phyloP scores from a whole-genome alignment of 2,888 invertebrate genomes.

The Serripes groenlandicus region DNA sequence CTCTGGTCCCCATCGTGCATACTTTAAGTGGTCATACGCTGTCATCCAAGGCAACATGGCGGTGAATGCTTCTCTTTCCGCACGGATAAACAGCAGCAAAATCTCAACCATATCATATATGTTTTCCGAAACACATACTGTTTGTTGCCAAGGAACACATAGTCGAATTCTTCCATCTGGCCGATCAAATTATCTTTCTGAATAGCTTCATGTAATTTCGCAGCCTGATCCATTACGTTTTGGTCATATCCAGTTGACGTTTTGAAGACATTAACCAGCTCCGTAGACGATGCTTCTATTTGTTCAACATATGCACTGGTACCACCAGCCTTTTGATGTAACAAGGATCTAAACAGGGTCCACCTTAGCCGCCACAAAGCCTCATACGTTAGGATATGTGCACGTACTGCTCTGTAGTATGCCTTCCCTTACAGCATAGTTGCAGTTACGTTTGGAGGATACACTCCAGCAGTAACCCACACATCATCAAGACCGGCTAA shows the following conservation, averaged over 20 bases:
- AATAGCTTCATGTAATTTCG: neutral
- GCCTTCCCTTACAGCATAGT: constrained; percentile 31
- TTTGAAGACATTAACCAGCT: neutral
- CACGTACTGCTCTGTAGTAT: constrained; percentile 30
- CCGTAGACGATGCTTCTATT: neutral
- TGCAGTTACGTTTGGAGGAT: constrained; percentile 2
- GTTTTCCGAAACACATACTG: constrained; percentile 18
- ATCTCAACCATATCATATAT: constrained; percentile 5
- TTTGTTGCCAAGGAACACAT: neutral
- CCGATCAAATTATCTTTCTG: neutral
- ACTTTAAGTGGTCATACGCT: constrained; percentile 54
- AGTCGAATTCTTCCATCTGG: neutral
- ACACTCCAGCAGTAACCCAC: constrained; percentile 31
- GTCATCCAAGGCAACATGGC: constrained; percentile 56
- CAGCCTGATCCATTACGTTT: neutral
- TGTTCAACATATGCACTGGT: neutral
- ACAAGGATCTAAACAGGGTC: neutral
- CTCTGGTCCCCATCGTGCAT: constrained; percentile 60
- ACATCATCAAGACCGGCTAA: constrained; percentile 31
- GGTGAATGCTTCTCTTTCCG: constrained; percentile 46
- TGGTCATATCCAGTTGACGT: neutral
- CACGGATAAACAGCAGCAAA: constrained; percentile 44
- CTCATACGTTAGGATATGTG: constrained; percentile 29
- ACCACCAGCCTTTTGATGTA: neutral
- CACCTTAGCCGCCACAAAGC: constrained; percentile 25